Evolutionary conservation across 2,113 vertebrate genomes (phyloP).

Genomic region (Elephantulus edwardii): DNA sequence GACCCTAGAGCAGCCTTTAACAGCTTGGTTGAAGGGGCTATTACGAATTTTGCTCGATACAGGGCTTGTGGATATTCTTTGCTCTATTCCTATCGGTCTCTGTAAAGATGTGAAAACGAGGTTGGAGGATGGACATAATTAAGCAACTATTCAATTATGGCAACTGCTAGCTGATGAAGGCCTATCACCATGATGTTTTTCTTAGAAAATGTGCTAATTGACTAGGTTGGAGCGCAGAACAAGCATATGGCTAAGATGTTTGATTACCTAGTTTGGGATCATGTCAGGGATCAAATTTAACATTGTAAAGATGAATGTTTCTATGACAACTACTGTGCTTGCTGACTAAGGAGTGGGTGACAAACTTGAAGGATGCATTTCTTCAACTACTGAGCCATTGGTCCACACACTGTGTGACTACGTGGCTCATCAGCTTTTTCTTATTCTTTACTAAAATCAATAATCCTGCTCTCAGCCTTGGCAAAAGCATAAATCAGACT

Average conservation of each 20-base stretch:
- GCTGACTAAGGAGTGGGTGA: slow-evolving; percentile 43
- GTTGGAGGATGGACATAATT: slow-evolving; percentile 43
- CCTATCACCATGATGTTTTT: slow-evolving; percentile 68
- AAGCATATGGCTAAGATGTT: slow-evolving; percentile 54
- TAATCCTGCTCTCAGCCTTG: background rate
- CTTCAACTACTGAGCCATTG: background rate
- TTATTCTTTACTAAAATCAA: background rate
- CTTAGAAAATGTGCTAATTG: slow-evolving; percentile 73
- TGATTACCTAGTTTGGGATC: slow-evolving; percentile 50
- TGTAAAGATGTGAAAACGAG: slow-evolving; percentile 62
- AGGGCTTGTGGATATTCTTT: slow-evolving; percentile 35
- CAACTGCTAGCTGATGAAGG: slow-evolving; percentile 75
- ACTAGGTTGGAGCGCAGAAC: slow-evolving; percentile 66
- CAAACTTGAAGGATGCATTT: background rate
- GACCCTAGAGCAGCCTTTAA: slow-evolving; percentile 5
- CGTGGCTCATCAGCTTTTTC: background rate
- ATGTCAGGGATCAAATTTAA: background rate
- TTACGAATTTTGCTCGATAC: slow-evolving; percentile 50
- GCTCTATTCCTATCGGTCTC: slow-evolving; percentile 40
- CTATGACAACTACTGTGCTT: slow-evolving; percentile 47
- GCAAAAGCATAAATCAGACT: background rate
- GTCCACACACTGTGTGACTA: background rate
- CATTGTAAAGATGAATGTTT: slow-evolving; percentile 31
- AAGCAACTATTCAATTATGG: slow-evolving; percentile 73
- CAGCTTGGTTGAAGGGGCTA: slow-evolving; percentile 45